A percentile compares a stretch with the other conserved stretches of the same genome.
These are phyloP conservation scores for Eremobia ochroleuca DNA, from an alignment of 2,888 invertebrate species.

Conservation along the genomic window DNA sequence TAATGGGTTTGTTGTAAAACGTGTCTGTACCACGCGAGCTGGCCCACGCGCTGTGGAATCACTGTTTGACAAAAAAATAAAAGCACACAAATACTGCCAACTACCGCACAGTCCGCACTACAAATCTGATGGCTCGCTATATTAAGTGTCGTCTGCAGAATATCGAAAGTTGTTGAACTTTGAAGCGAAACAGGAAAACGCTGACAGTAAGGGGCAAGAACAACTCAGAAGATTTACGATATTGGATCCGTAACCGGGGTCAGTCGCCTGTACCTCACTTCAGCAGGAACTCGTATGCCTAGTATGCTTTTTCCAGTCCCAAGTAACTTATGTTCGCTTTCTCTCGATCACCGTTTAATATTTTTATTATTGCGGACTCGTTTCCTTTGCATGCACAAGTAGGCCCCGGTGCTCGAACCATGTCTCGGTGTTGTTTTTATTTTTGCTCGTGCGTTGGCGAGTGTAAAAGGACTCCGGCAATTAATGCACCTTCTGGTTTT, in stretches of 20 bases:
- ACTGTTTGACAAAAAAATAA: conserved; percentile 59
- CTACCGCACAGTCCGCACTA: conserved; percentile 54
- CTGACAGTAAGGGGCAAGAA: conserved; percentile 72
- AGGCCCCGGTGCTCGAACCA: conserved; percentile 68
- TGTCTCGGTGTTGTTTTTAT: conserved; percentile 72
- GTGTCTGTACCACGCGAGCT: conserved; percentile 72
- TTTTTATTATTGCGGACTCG: conserved; percentile 73
- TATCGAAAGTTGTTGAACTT: conserved; percentile 80
- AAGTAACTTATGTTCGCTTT: conserved; percentile 73
- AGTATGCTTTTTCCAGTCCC: conserved; percentile 68
- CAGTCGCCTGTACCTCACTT: conserved; percentile 78
- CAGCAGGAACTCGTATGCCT: conserved; percentile 66
- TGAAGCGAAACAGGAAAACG: conserved; percentile 77
- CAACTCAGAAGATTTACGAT: conserved; percentile 80
- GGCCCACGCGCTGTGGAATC: conserved; percentile 70
- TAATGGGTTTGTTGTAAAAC: conserved; percentile 69
- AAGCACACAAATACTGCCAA: conserved; percentile 51
- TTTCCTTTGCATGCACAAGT: conserved; percentile 77
- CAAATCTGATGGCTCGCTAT: conserved; percentile 60
- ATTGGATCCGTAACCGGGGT: conserved; percentile 77
- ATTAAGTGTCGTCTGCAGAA: conserved; percentile 71
- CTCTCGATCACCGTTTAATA: conserved; percentile 71
- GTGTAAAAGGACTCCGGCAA: conserved; percentile 69
- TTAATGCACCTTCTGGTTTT: conserved; percentile 70
- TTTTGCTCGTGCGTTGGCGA: conserved; percentile 67